Evolutionary conservation across 2,113 vertebrate species (phyloP).

Genomic region (Grus americana): DNA sequence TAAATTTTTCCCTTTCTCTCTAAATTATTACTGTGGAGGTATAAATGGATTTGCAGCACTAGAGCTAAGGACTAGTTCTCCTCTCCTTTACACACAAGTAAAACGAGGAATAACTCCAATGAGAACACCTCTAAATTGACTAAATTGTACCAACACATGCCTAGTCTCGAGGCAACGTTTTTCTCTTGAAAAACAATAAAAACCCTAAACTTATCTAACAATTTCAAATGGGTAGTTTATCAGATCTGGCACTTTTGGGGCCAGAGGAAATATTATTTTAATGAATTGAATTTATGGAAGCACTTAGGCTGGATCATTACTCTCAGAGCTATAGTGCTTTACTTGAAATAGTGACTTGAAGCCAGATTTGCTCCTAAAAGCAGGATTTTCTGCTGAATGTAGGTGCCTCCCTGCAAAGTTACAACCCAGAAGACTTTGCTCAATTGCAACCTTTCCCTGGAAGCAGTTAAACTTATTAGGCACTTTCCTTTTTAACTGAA

Average conservation of each 20-base stretch:
- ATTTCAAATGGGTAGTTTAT: constrained; percentile 15
- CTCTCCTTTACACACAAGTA: background rate
- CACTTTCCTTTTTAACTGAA: background rate
- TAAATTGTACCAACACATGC: constrained; percentile 9
- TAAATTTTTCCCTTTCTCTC: background rate
- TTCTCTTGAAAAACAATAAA: constrained; percentile 28
- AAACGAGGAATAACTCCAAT: background rate
- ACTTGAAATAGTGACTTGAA: constrained; percentile 29
- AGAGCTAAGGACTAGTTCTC: background rate
- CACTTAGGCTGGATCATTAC: constrained; percentile 26
- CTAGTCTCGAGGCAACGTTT: background rate
- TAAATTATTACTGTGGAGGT: background rate
- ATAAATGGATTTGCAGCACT: background rate
- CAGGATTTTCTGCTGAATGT: background rate
- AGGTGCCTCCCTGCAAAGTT: background rate
- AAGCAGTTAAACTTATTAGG: background rate
- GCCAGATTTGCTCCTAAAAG: background rate
- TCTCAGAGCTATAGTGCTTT: background rate
- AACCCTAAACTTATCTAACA: background rate
- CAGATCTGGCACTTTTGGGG: constrained; percentile 20
- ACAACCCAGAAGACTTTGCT: background rate
- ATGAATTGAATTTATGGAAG: constrained; percentile 46
- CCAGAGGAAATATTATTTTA: constrained; percentile 43
- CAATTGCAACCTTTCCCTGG: background rate
- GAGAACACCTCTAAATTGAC: constrained; percentile 2